Evolutionary conservation across 2,888 invertebrate species (phyloP), one percentile per base, ranked within the genome.

Genomic region (Cheilosia scutellata): DNA sequence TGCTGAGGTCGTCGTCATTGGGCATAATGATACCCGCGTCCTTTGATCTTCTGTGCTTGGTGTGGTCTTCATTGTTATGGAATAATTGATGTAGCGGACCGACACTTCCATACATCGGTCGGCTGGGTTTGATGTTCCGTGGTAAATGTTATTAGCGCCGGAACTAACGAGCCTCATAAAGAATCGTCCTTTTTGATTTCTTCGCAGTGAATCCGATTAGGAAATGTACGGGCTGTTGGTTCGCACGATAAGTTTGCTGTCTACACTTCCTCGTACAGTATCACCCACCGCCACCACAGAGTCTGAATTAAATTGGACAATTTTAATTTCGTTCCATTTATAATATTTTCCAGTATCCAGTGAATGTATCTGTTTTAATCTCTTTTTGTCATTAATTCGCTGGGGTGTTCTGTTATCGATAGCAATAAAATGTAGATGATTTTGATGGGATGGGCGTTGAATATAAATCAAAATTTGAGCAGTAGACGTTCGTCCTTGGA

Each of bases 141-240:
- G 74, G 79, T 65, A 74, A 79, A 70, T 70, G 70, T 70, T 79
- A 84, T 84, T 84, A 84, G 74, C 74, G 31, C 44, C 63, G 55
- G 55, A 75, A 84, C 79, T 84, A 70, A 84, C 75, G 74, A 63
- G 74, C 51, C 74, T 63, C 74, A 84, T 75, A 84, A 65, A 74
- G 70, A 74, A 57, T 27, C 51, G 74, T 63, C 72, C 78, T 44
- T 82, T 78, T 78, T 66, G 63, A 72, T 51, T 83, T 76, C 58
- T 62, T 72, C 58, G 57, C 25, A 20, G 37, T 47, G 58, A 40
- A 40, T 20, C 27, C 27, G 29, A 9, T 63, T 47, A 29, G 20
- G 53, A 68, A 49, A 33, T 74, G 42, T 72, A 44, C 65, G 40
- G 40, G 9, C 53, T 25, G 42, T 66, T 72, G 62, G 47, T 49